Evolutionary conservation across 2,888 invertebrate species (phyloP), one percentile per base, ranked within the genome.

Genomic region (Dryococelus australis): DNA sequence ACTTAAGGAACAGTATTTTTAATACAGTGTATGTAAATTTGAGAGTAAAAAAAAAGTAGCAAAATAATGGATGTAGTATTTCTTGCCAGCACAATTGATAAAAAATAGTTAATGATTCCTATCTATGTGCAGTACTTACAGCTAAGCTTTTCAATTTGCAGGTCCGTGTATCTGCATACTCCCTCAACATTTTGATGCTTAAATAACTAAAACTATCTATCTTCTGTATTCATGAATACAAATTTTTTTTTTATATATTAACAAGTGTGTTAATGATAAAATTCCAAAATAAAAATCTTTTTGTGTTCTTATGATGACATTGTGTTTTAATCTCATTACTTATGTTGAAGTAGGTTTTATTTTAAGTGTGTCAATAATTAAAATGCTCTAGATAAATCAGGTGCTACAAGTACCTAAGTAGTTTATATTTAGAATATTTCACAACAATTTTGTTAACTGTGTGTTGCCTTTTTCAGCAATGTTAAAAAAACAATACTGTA

Each of bases 1-100:
- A 65, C 65, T 65, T 65, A 65, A 65, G 65, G 65, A 65, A 65
- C 65, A 65, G 65, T 65, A 65, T 65, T 65, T 65, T 65, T 65
- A 65, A 65, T 65, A 65, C 65, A 65, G 24, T 65, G 65, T 65
- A n/a, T 65, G 65, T 65, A 65, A 65, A n/a, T 65, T 65, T 0
- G 24, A 65, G n/a, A 20, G 65, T 65, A 24, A 65, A 65, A 65
- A 65, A 65, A 65, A 65, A 65, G 65, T 65, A 65, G 65, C 65
- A 65, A 65, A n/a, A 24, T 65, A 65, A 65, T 65, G 65, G 16
- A 65, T 24, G 65, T 65, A 65, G n/a, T 16, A 65, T 65, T 47
- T 47, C 65, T n/a, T 65, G 65, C 65, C 65, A 65, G 65, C n/a
- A 65, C 20, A 65, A 20, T n/a, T 35, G 35, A 65, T 16, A 65